phyloP scores from a whole-genome alignment of 1,140 invertebrate genomes.

The Leptinotarsa texana region DNA sequence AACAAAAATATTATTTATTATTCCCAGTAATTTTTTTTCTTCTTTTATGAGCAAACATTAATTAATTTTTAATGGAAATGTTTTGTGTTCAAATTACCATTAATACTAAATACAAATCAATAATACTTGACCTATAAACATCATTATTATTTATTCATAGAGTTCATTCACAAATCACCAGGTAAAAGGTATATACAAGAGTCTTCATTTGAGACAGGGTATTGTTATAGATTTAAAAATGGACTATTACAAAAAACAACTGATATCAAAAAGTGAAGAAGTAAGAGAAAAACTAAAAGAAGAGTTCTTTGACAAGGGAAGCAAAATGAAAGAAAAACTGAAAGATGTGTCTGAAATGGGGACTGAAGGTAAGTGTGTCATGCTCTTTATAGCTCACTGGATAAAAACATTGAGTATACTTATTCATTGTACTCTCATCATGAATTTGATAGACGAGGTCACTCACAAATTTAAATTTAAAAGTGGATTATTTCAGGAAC shows the following conservation, averaged over 20 bases:
- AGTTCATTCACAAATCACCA: not conserved
- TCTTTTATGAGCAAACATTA: too few relatives aligned
- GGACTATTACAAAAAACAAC: conserved; percentile 47
- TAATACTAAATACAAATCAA: not conserved
- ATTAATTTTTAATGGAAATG: too few relatives aligned
- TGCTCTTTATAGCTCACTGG: conserved; percentile 9
- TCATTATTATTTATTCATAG: not conserved
- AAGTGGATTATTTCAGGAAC: too few relatives aligned
- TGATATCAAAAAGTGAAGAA: conserved; percentile 41
- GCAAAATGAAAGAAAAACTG: conserved; percentile 44
- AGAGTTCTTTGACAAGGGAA: conserved; percentile 38
- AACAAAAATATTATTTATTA: conserved; percentile 26
- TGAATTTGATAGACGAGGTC: too few relatives aligned
- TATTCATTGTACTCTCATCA: too few relatives aligned
- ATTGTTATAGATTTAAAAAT: conserved; percentile 24
- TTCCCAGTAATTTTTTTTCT: too few relatives aligned
- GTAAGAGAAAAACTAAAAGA: conserved; percentile 38
- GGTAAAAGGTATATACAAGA: too few relatives aligned
- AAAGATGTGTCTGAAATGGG: conserved; percentile 44
- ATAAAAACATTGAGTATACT: not conserved
- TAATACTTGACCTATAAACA: conserved; percentile 14
- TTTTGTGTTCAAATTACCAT: too few relatives aligned
- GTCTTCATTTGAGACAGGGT: too few relatives aligned
- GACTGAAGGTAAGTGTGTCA: conserved; percentile 41
- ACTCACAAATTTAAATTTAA: too few relatives aligned